A percentile compares a stretch with the other conserved stretches of the same genome.
These are phyloP conservation scores for Xestia xanthographa DNA, from an alignment of 2,888 invertebrate genomes.

Conservation along the genomic window DNA sequence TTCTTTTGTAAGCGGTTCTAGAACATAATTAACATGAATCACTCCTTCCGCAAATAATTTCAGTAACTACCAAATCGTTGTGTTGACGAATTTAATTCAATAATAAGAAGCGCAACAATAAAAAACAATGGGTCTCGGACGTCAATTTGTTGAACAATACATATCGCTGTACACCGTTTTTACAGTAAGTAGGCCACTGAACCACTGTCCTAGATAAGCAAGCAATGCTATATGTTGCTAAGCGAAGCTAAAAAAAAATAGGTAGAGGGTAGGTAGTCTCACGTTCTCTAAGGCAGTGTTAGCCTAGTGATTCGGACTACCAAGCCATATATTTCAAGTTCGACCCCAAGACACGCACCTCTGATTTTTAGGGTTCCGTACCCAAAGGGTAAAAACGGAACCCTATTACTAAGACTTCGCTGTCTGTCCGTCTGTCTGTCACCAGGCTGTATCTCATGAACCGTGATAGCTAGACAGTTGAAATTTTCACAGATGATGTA, in stretches of 20 bases:
- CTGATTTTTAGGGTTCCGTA: too few relatives aligned
- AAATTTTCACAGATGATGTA: too few relatives aligned
- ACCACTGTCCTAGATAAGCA: not conserved
- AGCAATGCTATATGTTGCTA: not conserved
- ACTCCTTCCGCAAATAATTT: not conserved
- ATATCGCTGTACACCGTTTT: not conserved
- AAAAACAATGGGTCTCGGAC: not conserved
- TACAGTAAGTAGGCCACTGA: not conserved
- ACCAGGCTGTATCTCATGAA: too few relatives aligned
- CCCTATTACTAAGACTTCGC: too few relatives aligned
- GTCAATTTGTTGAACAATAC: conserved; percentile 3
- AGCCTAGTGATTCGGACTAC: too few relatives aligned
- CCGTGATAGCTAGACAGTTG: too few relatives aligned
- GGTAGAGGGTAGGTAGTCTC: not conserved
- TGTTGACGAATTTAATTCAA: not conserved
- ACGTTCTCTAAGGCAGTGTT: not conserved
- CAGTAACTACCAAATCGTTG: not conserved
- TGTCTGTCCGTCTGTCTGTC: too few relatives aligned
- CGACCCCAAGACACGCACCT: too few relatives aligned
- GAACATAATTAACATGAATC: not conserved
- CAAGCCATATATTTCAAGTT: too few relatives aligned
- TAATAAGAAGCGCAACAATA: too few relatives aligned
- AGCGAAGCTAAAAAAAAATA: not conserved
- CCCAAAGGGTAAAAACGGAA: too few relatives aligned
- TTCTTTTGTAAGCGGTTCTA: not conserved